Conservation (phyloP, 2,797 vertebrate species). For the Enoplosus armatus region DNA sequence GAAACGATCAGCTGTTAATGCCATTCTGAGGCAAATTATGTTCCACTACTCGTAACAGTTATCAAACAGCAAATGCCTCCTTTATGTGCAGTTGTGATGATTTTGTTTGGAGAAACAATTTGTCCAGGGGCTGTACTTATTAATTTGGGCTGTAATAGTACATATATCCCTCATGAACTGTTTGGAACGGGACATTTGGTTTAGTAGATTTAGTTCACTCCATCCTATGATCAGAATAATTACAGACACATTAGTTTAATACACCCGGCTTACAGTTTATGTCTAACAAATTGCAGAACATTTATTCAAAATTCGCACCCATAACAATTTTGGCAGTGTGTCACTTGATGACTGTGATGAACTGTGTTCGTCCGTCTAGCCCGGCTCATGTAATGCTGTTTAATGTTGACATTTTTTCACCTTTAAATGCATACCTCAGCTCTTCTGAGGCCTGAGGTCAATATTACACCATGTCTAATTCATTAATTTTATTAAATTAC, state of each 20-base stretch:
- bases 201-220: conserved; percentile 15
- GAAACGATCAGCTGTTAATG: conserved; percentile 54
- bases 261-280: background rate
- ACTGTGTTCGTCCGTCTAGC: background rate
- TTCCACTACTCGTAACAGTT: conserved; percentile 27
- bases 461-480: background rate
- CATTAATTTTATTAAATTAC: background rate
- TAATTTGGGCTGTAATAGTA: conserved; percentile 12
- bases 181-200: conserved; percentile 10
- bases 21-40: conserved; percentile 53
- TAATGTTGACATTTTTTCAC: background rate
- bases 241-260: background rate
- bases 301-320: background rate
- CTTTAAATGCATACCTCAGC: background rate
- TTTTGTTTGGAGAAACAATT: conserved; percentile 38
- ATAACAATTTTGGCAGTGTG: background rate
- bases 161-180: conserved; percentile 21
- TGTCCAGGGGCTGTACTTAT: conserved; percentile 22
- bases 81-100: conserved; percentile 33
- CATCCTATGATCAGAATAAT: conserved; percentile 6
- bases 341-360: background rate
- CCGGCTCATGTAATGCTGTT: background rate
- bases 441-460: background rate
- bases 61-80: conserved; percentile 36
- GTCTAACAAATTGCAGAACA: background rate